These are phyloP conservation scores for Myodes glareolus DNA, from an alignment of 2,113 vertebrate species.

Conservation along the genomic window DNA sequence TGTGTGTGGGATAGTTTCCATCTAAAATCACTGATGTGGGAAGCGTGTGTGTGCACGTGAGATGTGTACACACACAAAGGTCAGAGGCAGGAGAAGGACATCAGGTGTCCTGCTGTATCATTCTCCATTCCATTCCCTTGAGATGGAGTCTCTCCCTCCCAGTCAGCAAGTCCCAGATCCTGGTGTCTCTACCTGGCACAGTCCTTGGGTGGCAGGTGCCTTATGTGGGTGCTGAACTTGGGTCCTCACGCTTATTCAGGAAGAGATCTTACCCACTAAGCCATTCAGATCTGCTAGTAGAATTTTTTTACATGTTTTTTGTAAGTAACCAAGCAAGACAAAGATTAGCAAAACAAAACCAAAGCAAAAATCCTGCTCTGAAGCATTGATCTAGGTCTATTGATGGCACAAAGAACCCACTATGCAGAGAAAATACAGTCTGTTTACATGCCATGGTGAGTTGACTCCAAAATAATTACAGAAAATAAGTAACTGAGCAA, in stretches of 20 bases:
- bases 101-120: neutral
- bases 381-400: neutral
- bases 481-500: neutral
- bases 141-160: neutral
- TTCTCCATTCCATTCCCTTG: neutral
- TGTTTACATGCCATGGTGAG: neutral
- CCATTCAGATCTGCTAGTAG: neutral
- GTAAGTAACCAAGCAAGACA: neutral
- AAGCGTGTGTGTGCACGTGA: neutral
- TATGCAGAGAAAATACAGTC: neutral
- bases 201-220: neutral
- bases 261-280: neutral
- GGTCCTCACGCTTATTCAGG: neutral
- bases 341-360: conserved; percentile 22
- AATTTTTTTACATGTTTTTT: conserved; percentile 9
- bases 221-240: neutral
- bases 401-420: neutral
- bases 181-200: neutral
- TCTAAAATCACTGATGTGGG: neutral
- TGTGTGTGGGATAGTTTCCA: neutral
- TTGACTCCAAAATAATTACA: neutral
- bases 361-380: neutral
- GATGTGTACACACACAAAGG: neutral
- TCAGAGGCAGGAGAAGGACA: neutral
- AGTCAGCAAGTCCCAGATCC: neutral